Base-by-base conservation (phyloP, 2,797 vertebrate genomes). In the Vireo griseus region DNA sequence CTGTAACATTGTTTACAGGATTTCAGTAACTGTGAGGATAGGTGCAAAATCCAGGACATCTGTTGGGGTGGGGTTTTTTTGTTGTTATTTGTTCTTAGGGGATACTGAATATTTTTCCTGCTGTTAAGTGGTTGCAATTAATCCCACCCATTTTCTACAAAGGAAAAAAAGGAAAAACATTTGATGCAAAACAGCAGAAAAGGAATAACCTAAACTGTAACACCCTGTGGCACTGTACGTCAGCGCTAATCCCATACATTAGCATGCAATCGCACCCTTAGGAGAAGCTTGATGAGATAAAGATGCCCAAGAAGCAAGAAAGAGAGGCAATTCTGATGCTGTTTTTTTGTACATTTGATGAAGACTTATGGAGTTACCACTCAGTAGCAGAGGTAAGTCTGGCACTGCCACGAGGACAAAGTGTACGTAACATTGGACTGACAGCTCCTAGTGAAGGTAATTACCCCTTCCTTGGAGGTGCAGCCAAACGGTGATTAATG, bases 1-100 rank as follows among this genome's bases (percentile, higher is more conserved):
- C 54, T 83, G 35, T 71, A 61, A 44, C 3, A 7, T 4, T 61
- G 39, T 86, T 93, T 61, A 88, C 29, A 67, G 68, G 72, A 89
- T 16, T 51, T 58, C 24, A 33, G 44, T 63, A 71, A 37, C 11
- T 48, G 3, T 15, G 16, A 79, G 42, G 13, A 15, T 44, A 76
- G n/a, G 16, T 37, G 5, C 13, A 24, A 16, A 63, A 33, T 25
- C 13, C 35, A 55, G n/a, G 37, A 57, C 47, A 54, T 65, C 7
- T 58, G 7, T 44, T 44, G 13, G 4, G 9, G 5, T 15, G 4
- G 9, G 5, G 0, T 0, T 2, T 28, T 31, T 55, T 24, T 18
- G 20, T 45, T 48, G 6, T 65, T 69, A 5, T 33, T 50, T 80
- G 19, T 9, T 6, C n/a, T 52, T n/a, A 10, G 16, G 6, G 8